These are phyloP conservation scores for Origma solitaria DNA, from an alignment of 2,113 vertebrate genomes.

Conservation along the genomic window DNA sequence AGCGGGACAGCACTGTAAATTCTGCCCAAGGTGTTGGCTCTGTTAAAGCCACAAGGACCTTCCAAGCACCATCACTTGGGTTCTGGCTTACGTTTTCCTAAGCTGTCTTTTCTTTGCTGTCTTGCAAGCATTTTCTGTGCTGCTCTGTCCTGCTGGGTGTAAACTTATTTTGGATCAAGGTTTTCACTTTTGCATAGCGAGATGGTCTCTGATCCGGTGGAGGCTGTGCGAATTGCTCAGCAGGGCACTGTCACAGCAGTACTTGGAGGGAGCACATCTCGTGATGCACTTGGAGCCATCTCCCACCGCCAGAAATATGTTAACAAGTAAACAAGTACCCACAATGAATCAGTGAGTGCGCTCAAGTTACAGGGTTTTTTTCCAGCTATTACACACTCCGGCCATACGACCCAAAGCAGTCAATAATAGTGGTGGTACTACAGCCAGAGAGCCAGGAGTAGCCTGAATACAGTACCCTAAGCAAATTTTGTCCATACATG, in stretches of 20 bases:
- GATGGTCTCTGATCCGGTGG: rapidly evolving
- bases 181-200: background rate
- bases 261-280: background rate
- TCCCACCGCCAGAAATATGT: background rate
- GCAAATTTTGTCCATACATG: background rate
- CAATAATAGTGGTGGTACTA: background rate
- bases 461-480: background rate
- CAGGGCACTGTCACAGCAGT: rapidly evolving
- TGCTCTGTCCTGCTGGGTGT: background rate
- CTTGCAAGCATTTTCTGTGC: background rate
- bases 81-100: background rate
- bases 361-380: background rate
- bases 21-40: background rate
- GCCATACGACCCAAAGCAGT: background rate
- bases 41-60: background rate
- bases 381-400: background rate
- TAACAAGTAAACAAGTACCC: background rate
- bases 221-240: rapidly evolving
- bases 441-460: background rate
- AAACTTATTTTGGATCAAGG: background rate
- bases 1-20: background rate
- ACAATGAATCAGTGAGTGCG: background rate
- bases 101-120: background rate
- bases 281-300: background rate
- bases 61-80: background rate